These are phyloP conservation scores for Andrena chrysosceles DNA, from an alignment of 2,888 invertebrate genomes.

Conservation along the genomic window DNA sequence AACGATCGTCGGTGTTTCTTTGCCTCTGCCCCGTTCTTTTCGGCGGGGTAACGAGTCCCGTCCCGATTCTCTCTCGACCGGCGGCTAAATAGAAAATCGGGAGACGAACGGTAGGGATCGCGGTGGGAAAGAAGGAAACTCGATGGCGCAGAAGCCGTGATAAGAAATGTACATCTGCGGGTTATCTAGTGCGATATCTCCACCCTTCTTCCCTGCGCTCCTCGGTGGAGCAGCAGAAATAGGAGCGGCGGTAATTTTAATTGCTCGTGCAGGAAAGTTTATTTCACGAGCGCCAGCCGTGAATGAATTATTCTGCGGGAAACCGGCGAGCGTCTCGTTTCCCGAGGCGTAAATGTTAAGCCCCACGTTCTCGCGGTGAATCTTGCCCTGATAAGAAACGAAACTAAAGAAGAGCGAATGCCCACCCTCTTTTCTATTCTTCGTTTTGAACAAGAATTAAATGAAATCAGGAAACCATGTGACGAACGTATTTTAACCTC, in stretches of 20 bases:
- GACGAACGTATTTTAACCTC: constrained; percentile 81
- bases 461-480: constrained; percentile 53
- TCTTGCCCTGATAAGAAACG: neutral
- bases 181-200: constrained; percentile 16
- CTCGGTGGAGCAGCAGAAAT: constrained; percentile 22
- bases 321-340: constrained; percentile 2
- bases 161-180: constrained; percentile 22
- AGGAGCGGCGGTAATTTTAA: constrained; percentile 52
- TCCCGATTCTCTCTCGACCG: neutral
- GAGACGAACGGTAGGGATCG: neutral
- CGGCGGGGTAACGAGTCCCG: no score
- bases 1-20: constrained; percentile 21
- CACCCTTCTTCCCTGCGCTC: constrained; percentile 16
- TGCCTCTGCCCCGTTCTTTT: neutral
- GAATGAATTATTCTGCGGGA: constrained; percentile 25
- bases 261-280: constrained; percentile 36
- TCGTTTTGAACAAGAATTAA: constrained; percentile 33
- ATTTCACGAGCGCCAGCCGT: constrained; percentile 23
- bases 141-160: constrained; percentile 16
- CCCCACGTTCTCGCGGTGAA: neutral
- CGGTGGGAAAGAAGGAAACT: constrained; percentile 1
- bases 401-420: constrained; percentile 1
- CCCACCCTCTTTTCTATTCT: neutral
- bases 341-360: neutral
- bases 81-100: neutral